Percentiles rank a stretch among this genome's conserved stretches.
These are phyloP conservation scores for Protaetia brevitarsis DNA, from an alignment of 1,140 invertebrate species.

Conservation along the genomic window DNA sequence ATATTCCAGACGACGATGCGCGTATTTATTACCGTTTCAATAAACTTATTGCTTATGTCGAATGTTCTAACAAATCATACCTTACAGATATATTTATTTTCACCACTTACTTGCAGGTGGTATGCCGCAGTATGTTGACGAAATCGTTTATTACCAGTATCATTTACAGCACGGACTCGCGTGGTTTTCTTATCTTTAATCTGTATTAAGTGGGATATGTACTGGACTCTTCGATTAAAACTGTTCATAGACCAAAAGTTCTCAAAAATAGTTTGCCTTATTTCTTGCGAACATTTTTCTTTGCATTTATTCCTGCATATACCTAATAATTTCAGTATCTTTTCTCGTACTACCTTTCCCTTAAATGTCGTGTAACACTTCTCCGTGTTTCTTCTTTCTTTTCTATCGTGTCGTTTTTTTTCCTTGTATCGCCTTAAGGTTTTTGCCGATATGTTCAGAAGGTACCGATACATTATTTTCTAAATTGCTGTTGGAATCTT, in stretches of 20 bases:
- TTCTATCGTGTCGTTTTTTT: conserved; percentile 22
- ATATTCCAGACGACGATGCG: background rate
- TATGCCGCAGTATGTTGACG: background rate
- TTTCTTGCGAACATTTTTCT: conserved; percentile 8
- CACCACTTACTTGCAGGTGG: background rate
- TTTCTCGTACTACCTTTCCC: background rate
- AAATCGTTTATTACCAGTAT: background rate
- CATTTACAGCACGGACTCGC: background rate
- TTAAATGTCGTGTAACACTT: conserved; percentile 1
- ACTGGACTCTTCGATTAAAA: background rate
- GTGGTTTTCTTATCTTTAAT: conserved; percentile 9
- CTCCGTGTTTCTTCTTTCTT: conserved; percentile 19
- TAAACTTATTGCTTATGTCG: too few species aligned
- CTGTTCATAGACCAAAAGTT: conserved; percentile 18
- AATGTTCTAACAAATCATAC: conserved; percentile 24
- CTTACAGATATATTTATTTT: conserved; percentile 16
- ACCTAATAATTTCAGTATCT: conserved; percentile 11
- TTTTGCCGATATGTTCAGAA: background rate
- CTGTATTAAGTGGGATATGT: background rate
- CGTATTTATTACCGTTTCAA: conserved; percentile 4
- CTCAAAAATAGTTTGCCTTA: background rate
- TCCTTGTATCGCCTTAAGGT: conserved; percentile 8
- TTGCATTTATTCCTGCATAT: conserved; percentile 21
- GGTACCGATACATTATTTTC: background rate
- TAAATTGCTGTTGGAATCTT: conserved; percentile 12